Base-by-base conservation (phyloP, 2,888 invertebrate species). In the Himalopsyche japonica region DNA sequence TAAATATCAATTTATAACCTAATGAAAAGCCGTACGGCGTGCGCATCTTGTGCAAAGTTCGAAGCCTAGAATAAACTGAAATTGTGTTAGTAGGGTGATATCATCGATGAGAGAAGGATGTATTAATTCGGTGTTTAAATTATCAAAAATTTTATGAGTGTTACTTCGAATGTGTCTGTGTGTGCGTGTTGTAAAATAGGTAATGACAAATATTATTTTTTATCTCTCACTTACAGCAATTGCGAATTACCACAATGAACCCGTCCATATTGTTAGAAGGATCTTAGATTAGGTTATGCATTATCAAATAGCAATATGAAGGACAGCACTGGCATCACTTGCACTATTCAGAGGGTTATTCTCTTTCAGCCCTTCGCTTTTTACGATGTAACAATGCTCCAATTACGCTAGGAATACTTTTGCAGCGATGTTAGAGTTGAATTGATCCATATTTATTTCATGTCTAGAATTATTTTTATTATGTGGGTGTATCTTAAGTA, bases 111-210 rank as follows among this genome's bases (percentile, higher is more conserved):
- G 37, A 43, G 77, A 27, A 37, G 77, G 77, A 20, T 32, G 34
- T 77, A 70, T 70, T 27, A 70, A 70, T 27, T 27, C 43, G n/a
- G 77, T 77, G 77, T 77, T 43, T 20, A 77, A 43, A 77, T 77
- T 24, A 43, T 77, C 77, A 77, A 77, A 37, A 77, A 34, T 37
- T 43, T 77, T 34, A 77, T 43, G 77, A 43, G 15, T 77, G 77
- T 77, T 20, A 77, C 77, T 70, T 27, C 70, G 20, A 79, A 79
- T 79, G 82, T 82, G 84, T 84, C 64, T 30, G 77, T 79, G 80
- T 79, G 82, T 81, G 82, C 80, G 80, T 79, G 81, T 79, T 82
- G 27, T 79, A 78, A 70, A 79, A 82, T 84, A 84, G 84, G 84
- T 84, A 84, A 84, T 80, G 57, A 76, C 81, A 81, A 81, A 81